phyloP scores from a whole-genome alignment of 2,797 vertebrate genomes.

The Chelidonichthys spinosus region DNA sequence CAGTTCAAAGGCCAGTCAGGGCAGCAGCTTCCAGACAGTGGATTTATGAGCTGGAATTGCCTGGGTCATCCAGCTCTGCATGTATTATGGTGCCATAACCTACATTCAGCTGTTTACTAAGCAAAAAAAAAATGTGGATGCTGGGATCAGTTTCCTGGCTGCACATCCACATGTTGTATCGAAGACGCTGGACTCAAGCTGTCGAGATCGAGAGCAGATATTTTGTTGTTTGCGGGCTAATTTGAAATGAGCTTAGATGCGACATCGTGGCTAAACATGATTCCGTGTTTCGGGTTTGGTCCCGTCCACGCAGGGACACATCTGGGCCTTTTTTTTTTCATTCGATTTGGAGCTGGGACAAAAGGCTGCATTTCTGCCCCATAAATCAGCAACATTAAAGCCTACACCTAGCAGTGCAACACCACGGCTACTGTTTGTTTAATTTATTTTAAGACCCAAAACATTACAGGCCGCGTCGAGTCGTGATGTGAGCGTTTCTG shows the following conservation, averaged over 20 bases:
- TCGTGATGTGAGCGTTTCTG: conserved; percentile 61
- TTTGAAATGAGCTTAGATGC: neutral
- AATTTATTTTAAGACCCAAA: conserved; percentile 1
- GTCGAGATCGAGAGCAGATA: neutral
- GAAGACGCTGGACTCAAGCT: neutral
- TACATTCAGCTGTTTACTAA: conserved; percentile 40
- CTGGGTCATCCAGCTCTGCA: conserved; percentile 18
- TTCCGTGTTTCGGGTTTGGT: neutral
- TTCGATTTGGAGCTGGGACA: conserved; percentile 62
- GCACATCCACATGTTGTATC: neutral
- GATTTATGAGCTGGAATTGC: conserved; percentile 39
- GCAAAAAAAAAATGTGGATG: conserved; percentile 8
- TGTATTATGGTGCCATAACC: conserved; percentile 33
- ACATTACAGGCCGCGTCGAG: conserved; percentile 22
- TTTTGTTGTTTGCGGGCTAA: neutral
- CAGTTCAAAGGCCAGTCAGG: conserved; percentile 23
- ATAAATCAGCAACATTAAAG: conserved; percentile 36
- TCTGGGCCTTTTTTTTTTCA: conserved; percentile 30
- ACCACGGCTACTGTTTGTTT: conserved; percentile 12
- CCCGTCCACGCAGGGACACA: conserved; percentile 19
- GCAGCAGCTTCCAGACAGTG: conserved; percentile 12
- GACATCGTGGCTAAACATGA: too few species aligned
- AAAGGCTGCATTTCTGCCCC: conserved; percentile 65
- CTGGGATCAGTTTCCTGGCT: conserved; percentile 5
- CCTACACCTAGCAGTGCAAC: conserved; percentile 1